Base-by-base conservation (phyloP, 2,888 invertebrate genomes). In the Conops quadrifasciatus region DNA sequence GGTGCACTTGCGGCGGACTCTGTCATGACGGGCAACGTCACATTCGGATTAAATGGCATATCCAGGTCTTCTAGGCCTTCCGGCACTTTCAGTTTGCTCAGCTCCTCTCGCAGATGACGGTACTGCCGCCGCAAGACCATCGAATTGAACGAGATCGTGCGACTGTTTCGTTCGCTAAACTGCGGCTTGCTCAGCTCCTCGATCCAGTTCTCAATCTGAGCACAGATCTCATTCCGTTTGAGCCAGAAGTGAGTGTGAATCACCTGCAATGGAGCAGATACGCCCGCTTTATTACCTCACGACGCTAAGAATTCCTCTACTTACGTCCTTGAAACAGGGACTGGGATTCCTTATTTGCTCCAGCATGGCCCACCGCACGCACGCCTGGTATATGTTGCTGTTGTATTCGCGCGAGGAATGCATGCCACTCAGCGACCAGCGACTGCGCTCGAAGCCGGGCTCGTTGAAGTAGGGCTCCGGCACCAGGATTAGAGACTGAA, bases 381-480 rank as follows among this genome's bases (percentile, higher is more conserved):
- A 95, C 13, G 96, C 96, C 87, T 96, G 95, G 86, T 94, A 93
- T 81, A 97, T 96, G 87, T 96, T 97, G 79, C 95, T 93, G 87
- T 97, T 97, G 88, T 97, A 97, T 87, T 97, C 96, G 80, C 93
- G 90, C 75, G 95, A 95, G 82, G 94, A 95, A 84, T 93, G 93
- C 78, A 92, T 94, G 77, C 96, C 97, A 26, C 93, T 91, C 73
- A 94, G 92, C 49, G 96, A 95, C 75, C 95, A 95, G 72, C 96
- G 90, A 78, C 93, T 93, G 79, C 95, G 89, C 87, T 96, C 96
- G 87, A 95, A 96, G 68, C 96, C 96, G 24, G 96, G 96, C 87
- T 96, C 96, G 88, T 96, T 96, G 87, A 96, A 96, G 87, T 96
- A 96, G 70, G 96, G 96, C 87, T 96, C 96, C 69, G 95, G 93